phyloP scores from a whole-genome alignment of 2,113 vertebrate species.

The Platanista minor region DNA sequence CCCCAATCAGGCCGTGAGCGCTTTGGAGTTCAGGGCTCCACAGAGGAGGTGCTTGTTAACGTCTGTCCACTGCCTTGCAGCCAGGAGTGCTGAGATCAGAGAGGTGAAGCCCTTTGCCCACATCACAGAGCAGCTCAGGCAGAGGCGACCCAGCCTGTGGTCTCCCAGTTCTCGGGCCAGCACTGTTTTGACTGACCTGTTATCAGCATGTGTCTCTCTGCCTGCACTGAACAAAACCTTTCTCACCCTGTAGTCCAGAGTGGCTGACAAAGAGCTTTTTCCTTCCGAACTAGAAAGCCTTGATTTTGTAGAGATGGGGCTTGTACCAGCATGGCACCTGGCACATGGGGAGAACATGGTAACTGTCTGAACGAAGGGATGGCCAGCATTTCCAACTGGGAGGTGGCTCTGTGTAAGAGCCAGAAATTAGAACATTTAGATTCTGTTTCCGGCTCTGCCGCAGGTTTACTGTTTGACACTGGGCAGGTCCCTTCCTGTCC shows the following conservation, averaged over 20 bases:
- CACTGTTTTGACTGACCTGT: not conserved
- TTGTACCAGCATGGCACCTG: not conserved
- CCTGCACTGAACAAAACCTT: not conserved
- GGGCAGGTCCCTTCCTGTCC: not conserved
- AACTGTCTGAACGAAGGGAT: not conserved
- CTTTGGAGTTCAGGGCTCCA: not conserved
- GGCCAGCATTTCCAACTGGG: not conserved
- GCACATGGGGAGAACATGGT: not conserved
- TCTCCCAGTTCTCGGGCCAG: too few relatives aligned
- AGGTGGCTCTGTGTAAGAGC: not conserved
- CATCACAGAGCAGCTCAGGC: not conserved
- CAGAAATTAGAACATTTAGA: not conserved
- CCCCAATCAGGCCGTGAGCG: not conserved
- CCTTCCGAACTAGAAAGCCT: not conserved
- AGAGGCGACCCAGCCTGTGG: rapidly evolving
- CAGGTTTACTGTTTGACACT: not conserved
- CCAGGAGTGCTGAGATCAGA: not conserved
- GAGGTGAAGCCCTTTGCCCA: not conserved
- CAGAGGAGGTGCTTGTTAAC: not conserved
- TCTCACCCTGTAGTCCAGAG: not conserved
- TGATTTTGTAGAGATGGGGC: not conserved
- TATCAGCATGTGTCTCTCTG: not conserved
- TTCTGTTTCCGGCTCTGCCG: not conserved
- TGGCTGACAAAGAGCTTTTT: not conserved
- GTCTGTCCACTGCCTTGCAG: not conserved